Base-by-base conservation (phyloP, 2,888 invertebrate genomes). In the Parnassius apollo region DNA sequence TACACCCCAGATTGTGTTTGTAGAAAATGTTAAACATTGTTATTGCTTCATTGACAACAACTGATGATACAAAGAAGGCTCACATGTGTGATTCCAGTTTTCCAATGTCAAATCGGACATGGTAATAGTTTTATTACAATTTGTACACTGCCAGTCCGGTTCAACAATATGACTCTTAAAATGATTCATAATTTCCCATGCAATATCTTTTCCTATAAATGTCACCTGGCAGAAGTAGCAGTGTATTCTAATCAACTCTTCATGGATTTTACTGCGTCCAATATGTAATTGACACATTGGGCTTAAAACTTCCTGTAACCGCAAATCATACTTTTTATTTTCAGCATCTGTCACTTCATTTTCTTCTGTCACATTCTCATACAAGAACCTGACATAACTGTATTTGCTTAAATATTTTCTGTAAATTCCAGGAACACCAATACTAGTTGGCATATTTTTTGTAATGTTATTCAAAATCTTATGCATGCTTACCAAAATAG, bases 371-470 rank as follows among this genome's bases (percentile, higher is more conserved):
- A 73, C 68, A 0, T 83, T 76, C 1, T 72, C 65, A 7, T 67
- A 77, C 42, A 87, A 69, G 65, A 82, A 80, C 61, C 88, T 70
- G 0, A 80, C 69, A 48, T 85, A 88, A 0, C 76, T 73, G 68
- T 80, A 76, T 42, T 72, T 74, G 35, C 68, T 81, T 0, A 73
- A 68, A 51, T 71, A 69, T 1, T 66, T 61, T 50, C 62, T 68
- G 12, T 68, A 72, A 4, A 13, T 49, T 2, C 60, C 49, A 2
- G 61, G 46, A 1, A 55, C 10, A 2, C 4, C 9, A n/a, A 64
- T 57, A 8, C 12, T 48, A 0, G 25, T 2, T 10, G 59, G 64
- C 57, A 64, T 57, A 48, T 3, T 46, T 18, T 57, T 4, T 1
- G 25, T 57, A 18, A 64, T 9, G 8, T 52, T 22, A 13, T 44